Evolutionary conservation across 2,797 vertebrate genomes (phyloP), one percentile per base, ranked within the genome.

Genomic region (Aphelocoma californica): DNA sequence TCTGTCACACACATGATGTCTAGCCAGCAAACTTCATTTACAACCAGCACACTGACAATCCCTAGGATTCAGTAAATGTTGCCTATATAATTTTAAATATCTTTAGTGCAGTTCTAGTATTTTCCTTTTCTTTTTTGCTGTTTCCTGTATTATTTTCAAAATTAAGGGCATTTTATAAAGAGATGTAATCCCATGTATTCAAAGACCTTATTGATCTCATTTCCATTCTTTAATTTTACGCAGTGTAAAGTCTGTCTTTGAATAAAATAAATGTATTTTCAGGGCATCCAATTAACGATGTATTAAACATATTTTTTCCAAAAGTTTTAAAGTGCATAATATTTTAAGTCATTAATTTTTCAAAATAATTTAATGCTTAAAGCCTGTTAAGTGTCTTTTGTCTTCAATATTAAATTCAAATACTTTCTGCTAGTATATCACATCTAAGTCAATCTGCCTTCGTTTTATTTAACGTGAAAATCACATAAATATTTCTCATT

Each of bases 381-480:
- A 67, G 12, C 23, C 24, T 75, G 40, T 36, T 89, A 95, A 93
- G 8, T 84, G 50, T 77, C 26, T n/a, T 51, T 58, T 93, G 61
- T 80, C 72, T 93, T 54, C 53, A 72, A 53, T 42, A 93, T 81
- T 90, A 93, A 84, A 86, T 86, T 64, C 25, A 86, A 91, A 64
- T 75, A 58, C 4, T 74, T 81, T 91, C n/a, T 74, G 38, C 38
- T 67, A 58, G 21, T 74, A n/a, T 73, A 58, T 83, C 5, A 7
- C 10, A 8, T 51, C 57, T 74, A 47, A 73, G 23, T 82, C 65
- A 92, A 77, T 85, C 24, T 58, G 44, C 16, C 12, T 82, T 80
- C 16, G 15, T 57, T 95, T 67, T 57, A 88, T 93, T 95, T 95
- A 92, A 86, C 36, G 14, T 88, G 12, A 24, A 96, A 95, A 88